Evolutionary conservation across 1,140 invertebrate genomes (phyloP), one percentile per base, ranked within the genome.

Genomic region (Lepeophtheirus salmonis): DNA sequence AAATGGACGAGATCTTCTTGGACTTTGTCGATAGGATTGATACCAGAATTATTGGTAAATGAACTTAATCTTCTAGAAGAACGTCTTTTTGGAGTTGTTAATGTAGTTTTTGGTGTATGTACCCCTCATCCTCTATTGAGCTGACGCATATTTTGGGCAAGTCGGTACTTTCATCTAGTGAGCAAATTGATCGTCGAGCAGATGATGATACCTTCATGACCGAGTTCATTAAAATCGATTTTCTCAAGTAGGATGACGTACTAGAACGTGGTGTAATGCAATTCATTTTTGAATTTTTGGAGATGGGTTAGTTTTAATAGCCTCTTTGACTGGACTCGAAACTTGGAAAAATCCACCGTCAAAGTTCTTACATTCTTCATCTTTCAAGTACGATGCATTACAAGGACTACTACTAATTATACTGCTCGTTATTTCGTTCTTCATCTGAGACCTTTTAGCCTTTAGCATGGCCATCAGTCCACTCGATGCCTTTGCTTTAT

Each of bases 321-420:
- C 23, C n/a, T n/a, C n/a, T 13, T 24, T 54, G 18, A 54, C 14
- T n/a, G 52, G 52, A 54, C 52, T 54, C n/a, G 18, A 24, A 2
- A 54, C 52, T 2, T n/a, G 18, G 23, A 54, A 54, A 20, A 54
- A 54, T 16, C 52, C 52, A 18, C 52, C 52, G 21, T 54, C 52
- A 54, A 54, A 54, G 52, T 21, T 24, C 16, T 54, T 54, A 14
- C n/a, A 14, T 1, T 14, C 14, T 20, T 20, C 20, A 17, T 2
- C 20, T 50, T 12, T 2, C 16, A n/a, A 17, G 3, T n/a, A 2
- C 16, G 16, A n/a, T 2, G 20, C 49, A 10, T n/a, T n/a, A 17
- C 20, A 2, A 50, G 20, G 49, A 50, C 49, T 50, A 10, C 20
- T 20, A n/a, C n/a, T n/a, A n/a, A n/a, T n/a, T n/a, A n/a, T 24